Base-by-base conservation (phyloP, 2,113 vertebrate genomes). In the Casuarius casuarius region DNA sequence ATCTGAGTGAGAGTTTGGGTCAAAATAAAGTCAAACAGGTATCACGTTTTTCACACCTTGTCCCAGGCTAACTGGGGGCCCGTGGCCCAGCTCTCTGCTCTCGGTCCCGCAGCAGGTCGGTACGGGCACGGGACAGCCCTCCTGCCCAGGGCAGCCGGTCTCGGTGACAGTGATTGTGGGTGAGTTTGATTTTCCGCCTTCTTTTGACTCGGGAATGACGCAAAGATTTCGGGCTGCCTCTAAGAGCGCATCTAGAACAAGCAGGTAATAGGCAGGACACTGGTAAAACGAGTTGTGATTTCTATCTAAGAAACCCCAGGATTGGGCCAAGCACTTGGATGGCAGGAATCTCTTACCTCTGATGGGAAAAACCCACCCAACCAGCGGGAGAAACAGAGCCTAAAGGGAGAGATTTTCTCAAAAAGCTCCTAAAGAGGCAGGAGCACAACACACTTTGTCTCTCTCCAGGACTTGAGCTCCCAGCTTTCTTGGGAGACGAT, bases 381-480 rank as follows among this genome's bases (percentile, higher is more conserved):
- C 19, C 8, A 0, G 46, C 11, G 1, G 61, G 23, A 81, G 14
- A 51, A 86, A 44, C 22, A 46, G 18, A 48, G 9, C 10, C 25
- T 1, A 0, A 61, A 84, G 70, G 48, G 28, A 90, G 38, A 66
- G 6, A 3, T 25, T 52, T 18, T 78, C 71, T 11, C 23, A 10
- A 48, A 94, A 71, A 51, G 1, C 35, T 63, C 29, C 38, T 22
- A 2, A 42, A 49, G 54, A 33, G 40, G 38, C 54, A 58, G 44
- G 44, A 80, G 8, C 23, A 58, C 9, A 42, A 4, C 0, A 0
- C 0, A 0, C 12, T 31, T 25, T 66, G 46, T 38, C 35, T 81
- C 67, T 74, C 59, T 23, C 42, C 38, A 5, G 61, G 54, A 23
- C 56, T 26, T 89, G 76, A 49, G 35, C 31, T 71, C 51, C 23